Evolutionary conservation across 2,888 invertebrate species (phyloP).

Genomic region (Stenchaetothrips biformis): DNA sequence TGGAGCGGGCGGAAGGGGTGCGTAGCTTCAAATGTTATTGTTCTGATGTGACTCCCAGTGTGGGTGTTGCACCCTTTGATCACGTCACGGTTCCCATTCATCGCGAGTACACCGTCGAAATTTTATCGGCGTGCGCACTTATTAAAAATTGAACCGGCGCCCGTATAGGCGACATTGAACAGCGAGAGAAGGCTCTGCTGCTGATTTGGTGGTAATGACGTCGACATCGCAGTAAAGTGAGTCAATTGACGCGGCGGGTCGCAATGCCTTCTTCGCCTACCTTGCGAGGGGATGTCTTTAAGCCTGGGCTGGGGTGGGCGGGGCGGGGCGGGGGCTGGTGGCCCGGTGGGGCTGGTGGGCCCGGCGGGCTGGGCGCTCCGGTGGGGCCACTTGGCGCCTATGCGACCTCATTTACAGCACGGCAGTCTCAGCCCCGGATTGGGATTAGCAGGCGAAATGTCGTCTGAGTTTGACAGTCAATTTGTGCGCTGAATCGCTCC

Average conservation of each 20-base stretch:
- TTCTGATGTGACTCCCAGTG: slow-evolving; percentile 20
- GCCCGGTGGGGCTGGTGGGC: not conserved
- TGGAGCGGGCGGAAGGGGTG: not conserved
- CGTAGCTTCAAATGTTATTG: slow-evolving; percentile 15
- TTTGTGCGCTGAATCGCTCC: not conserved
- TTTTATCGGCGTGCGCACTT: too few relatives aligned
- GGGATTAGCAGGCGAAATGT: slow-evolving; percentile 21
- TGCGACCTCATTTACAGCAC: not conserved
- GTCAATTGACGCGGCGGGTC: too few relatives aligned
- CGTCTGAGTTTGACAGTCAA: slow-evolving; percentile 24
- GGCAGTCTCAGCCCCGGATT: not conserved
- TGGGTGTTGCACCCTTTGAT: slow-evolving; percentile 16
- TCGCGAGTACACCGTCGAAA: not conserved
- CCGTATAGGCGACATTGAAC: too few relatives aligned
- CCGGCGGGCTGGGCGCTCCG: not conserved
- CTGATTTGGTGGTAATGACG: too few relatives aligned
- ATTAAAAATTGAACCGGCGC: too few relatives aligned
- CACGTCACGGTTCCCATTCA: not conserved
- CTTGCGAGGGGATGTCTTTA: too few relatives aligned
- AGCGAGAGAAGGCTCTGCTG: too few relatives aligned
- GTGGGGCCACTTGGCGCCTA: not conserved
- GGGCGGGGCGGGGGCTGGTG: too few relatives aligned
- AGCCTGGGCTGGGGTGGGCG: too few relatives aligned
- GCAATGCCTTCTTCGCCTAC: too few relatives aligned
- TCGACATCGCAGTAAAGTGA: too few relatives aligned